phyloP scores from a whole-genome alignment of 2,888 invertebrate species.

The Caenorhabditis plicata region DNA sequence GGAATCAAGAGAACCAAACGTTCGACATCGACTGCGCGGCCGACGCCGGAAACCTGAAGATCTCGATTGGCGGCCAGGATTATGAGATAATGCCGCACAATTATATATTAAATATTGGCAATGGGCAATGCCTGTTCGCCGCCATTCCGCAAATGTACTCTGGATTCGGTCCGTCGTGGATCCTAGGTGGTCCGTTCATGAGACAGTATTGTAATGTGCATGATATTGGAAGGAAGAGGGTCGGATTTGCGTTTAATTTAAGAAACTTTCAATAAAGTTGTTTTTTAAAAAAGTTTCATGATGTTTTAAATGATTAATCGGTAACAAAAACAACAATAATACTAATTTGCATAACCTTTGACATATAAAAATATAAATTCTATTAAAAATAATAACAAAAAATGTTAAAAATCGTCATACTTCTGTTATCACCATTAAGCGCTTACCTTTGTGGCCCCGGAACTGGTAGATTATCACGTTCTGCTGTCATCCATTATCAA shows the following conservation, averaged over 20 bases:
- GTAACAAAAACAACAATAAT: no score
- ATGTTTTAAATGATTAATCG: no score
- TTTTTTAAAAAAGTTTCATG: no score
- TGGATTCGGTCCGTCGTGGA: slow-evolving; percentile 9
- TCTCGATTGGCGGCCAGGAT: slow-evolving; percentile 16
- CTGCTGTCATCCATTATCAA: no score
- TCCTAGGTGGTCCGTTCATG: slow-evolving; percentile 9
- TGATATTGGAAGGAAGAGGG: slow-evolving; percentile 2
- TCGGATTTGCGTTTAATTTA: slow-evolving; percentile 8
- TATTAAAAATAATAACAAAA: no score
- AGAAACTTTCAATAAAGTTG: no score
- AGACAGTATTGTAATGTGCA: slow-evolving; percentile 9
- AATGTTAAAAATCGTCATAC: no score
- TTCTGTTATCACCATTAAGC: no score
- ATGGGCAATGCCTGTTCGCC: slow-evolving; percentile 1
- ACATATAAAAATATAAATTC: no score
- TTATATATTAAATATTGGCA: slow-evolving; percentile 16
- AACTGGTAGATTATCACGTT: no score
- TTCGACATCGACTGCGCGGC: slow-evolving; percentile 22
- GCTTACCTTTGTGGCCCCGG: no score
- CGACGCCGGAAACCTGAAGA: slow-evolving; percentile 18
- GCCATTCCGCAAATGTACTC: slow-evolving; percentile 1
- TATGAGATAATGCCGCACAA: slow-evolving; percentile 22
- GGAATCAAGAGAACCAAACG: slow-evolving; percentile 23
- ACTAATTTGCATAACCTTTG: no score